A percentile compares a stretch with the other conserved stretches of the same genome.
These are phyloP conservation scores for Perca fluviatilis DNA, from an alignment of 2,113 vertebrate species.

Conservation along the genomic window DNA sequence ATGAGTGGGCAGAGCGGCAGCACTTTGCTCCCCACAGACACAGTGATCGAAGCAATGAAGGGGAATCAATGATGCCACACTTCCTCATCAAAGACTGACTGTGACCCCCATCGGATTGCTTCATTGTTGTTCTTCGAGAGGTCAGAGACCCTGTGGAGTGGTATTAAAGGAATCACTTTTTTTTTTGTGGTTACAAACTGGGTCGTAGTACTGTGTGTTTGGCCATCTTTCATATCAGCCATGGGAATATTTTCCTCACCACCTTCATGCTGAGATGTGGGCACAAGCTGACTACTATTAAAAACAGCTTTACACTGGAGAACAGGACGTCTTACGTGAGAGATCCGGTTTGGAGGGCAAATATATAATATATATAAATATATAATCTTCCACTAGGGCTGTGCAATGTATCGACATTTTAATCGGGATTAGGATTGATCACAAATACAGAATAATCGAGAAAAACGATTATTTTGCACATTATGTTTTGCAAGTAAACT, in stretches of 20 bases:
- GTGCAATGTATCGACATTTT: too few relatives aligned
- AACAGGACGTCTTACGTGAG: not conserved
- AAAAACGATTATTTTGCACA: too few relatives aligned
- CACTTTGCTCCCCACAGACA: constrained; percentile 13
- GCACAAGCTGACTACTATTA: not conserved
- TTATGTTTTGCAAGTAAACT: too few relatives aligned
- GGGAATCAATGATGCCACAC: constrained; percentile 52
- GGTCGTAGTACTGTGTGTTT: constrained; percentile 38
- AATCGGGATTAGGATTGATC: too few relatives aligned
- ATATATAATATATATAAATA: constrained; percentile 43
- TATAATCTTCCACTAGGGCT: not conserved
- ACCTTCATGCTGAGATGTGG: not conserved
- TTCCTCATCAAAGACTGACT: constrained; percentile 33
- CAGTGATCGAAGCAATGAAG: not conserved
- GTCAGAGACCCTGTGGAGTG: constrained; percentile 16
- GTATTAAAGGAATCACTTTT: not conserved
- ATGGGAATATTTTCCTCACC: constrained; percentile 17
- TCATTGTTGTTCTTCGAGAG: constrained; percentile 34
- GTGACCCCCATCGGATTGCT: constrained; percentile 30
- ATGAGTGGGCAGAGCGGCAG: constrained; percentile 49
- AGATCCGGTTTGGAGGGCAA: constrained; percentile 6
- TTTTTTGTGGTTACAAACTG: constrained; percentile 14
- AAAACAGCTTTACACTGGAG: not conserved
- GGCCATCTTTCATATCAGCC: constrained; percentile 2
- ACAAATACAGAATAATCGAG: too few relatives aligned